Conservation (phyloP, 2,888 invertebrate genomes). For the Ectemnius continuus region DNA sequence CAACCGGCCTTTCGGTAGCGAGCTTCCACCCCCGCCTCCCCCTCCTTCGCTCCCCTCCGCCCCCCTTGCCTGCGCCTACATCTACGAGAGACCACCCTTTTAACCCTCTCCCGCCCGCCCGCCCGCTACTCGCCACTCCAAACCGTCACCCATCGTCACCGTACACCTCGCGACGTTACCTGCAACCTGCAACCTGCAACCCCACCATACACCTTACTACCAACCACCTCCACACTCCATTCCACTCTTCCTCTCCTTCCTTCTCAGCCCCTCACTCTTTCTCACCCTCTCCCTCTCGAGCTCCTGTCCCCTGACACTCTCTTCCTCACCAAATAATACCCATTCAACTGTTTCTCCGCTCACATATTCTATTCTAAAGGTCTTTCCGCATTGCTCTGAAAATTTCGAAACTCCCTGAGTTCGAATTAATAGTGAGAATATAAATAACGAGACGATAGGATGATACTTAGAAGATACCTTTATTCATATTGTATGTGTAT, state of each 20-base stretch:
- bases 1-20: constrained; percentile 6
- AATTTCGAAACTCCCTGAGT: too few relatives aligned
- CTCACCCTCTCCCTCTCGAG: too few relatives aligned
- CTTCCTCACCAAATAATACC: too few relatives aligned
- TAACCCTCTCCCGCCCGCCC: constrained; percentile 50
- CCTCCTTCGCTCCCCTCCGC: constrained; percentile 22
- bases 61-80: constrained; percentile 50
- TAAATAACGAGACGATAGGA: background rate
- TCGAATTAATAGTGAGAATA: background rate
- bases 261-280: too few relatives aligned
- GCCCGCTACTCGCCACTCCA: constrained; percentile 49
- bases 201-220: constrained; percentile 25
- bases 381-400: background rate
- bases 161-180: constrained; percentile 30
- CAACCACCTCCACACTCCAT: background rate
- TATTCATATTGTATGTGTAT: background rate
- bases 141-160: constrained; percentile 59
- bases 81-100: constrained; percentile 47
- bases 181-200: constrained; percentile 7
- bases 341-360: too few relatives aligned
- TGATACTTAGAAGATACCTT: background rate
- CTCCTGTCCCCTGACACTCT: too few relatives aligned
- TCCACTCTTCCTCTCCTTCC: too few relatives aligned
- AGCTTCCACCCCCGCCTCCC: constrained; percentile 21
- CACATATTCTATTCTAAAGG: too few relatives aligned